Evolutionary conservation across 2,888 invertebrate genomes (phyloP).

Genomic region (Phortica magna): DNA sequence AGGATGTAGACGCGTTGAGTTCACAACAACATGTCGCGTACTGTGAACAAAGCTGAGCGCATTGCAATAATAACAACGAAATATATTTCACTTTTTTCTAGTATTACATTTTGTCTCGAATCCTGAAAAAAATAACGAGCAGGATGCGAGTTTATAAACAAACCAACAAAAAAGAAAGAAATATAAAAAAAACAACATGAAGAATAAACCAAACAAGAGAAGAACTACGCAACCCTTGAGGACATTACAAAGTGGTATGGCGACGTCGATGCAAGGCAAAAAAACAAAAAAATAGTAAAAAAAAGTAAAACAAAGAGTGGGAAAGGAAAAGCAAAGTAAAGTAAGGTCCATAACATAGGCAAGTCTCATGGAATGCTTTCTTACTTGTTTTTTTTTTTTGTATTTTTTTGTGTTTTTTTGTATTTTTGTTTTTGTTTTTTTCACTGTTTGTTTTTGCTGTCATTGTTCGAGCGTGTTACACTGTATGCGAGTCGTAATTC

Average conservation of each 20-base stretch:
- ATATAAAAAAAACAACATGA: background rate
- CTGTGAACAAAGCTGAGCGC: constrained; percentile 1
- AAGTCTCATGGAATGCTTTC: background rate
- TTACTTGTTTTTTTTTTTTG: background rate
- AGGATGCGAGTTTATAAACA: constrained; percentile 5
- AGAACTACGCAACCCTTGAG: constrained; percentile 33
- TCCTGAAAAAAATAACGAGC: background rate
- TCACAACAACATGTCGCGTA: background rate
- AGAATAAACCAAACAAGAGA: background rate
- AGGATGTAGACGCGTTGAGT: constrained; percentile 23
- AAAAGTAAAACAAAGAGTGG: background rate
- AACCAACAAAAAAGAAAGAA: constrained; percentile 11
- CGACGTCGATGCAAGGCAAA: background rate
- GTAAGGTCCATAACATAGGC: background rate
- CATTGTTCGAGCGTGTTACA: constrained; percentile 12
- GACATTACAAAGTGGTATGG: background rate
- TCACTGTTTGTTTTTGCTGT: background rate
- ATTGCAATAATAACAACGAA: constrained; percentile 19
- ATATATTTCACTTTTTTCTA: background rate
- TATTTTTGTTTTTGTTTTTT: too few relatives aligned
- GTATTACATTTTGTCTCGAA: background rate
- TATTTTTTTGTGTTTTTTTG: background rate
- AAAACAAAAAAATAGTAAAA: background rate
- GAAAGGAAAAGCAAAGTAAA: background rate
- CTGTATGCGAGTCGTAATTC: background rate